Base-by-base conservation (phyloP, 2,113 vertebrate genomes). In the Camelus bactrianus region DNA sequence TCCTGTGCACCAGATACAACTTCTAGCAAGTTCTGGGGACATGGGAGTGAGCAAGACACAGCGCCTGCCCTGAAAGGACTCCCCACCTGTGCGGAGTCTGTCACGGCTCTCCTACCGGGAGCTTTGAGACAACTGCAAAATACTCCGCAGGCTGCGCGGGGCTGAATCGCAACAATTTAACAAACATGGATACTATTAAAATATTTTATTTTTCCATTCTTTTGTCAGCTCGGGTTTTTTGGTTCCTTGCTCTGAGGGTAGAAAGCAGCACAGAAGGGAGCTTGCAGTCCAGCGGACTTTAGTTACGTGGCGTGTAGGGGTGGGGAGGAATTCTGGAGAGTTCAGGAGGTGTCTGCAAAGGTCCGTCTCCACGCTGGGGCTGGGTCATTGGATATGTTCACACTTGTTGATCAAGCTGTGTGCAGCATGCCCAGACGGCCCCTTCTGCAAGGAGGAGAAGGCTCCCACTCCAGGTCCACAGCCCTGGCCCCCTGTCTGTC, bases 241-340 rank as follows among this genome's bases (percentile, higher is more conserved):
- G 2, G n/a, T 20, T 20, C 10, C 67, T 60, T n/a, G 30, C 7
- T 62, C 17, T 3, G 16, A 26, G 24, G 52, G 17, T 54, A 58
- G 9, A 65, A 42, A 85, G 20, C 32, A 77, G 58, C n/a, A 2
- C 35, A 58, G 54, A 19, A 19, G 26, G 20, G 46, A 72, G 62
- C 32, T 16, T 50, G 9, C 10, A 0, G 38, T 64, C 32, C 5
- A 42, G 50, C 0, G 32, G 32, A 6, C 70, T 58, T 54, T 10
- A 3, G 2, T 48, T 24, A 26, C 17, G 16, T 15, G 28, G 26
- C 3, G 1, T 1, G 1, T 4, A 20, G 20, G 2, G 4, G 6
- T 22, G 22, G 50, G 6, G 16, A n/a, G 7, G 26, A 26, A 5
- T 14, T 0, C 28, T 32, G 26, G 72, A 11, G 32, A 62, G 11